Base-by-base conservation (phyloP, 2,797 vertebrate species). In the Semaprochilodus insignis region DNA sequence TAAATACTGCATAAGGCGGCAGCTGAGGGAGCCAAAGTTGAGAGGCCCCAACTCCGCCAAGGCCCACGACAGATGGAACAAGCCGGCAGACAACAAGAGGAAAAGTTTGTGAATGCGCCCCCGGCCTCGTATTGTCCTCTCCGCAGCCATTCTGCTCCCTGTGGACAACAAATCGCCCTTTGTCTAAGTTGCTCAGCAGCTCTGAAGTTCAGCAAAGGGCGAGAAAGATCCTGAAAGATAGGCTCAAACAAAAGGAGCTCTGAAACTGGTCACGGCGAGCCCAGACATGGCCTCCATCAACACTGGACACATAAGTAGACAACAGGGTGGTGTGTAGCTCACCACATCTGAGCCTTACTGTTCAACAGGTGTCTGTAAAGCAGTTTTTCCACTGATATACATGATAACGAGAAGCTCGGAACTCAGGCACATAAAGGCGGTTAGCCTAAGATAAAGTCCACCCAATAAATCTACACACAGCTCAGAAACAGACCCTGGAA, bases 31-130 rank as follows among this genome's bases (percentile, higher is more conserved):
- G 94, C 88, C 77, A 90, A 44, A 90, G 93, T 92, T 85, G 87
- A 91, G 91, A 91, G 91, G 90, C 86, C 94, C 95, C 89, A 88
- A 92, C 93, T 93, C 90, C 87, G 87, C 87, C 89, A 94, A 94
- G 93, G 94, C 96, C 94, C 94, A 95, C 94, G 96, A 97, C 97
- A 99, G 97, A 99, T 99, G 97, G 97, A 97, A 95, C 92, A 95
- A 95, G 95, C 95, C 95, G 93, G 95, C 91, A 94, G 93, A 93
- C 89, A 75, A 88, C 91, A 93, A 93, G 90, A 93, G 89, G 91
- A 90, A 86, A 92, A 90, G 89, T 88, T 94, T 96, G 95, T 92
- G 94, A 95, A 95, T 96, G 95, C 93, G 94, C 94, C 94, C 93
- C 91, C 89, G 90, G 93, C 92, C 92, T 93, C 93, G 93, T 93